Conservation (phyloP, 2,113 vertebrate species). For the Sciurus niger region DNA sequence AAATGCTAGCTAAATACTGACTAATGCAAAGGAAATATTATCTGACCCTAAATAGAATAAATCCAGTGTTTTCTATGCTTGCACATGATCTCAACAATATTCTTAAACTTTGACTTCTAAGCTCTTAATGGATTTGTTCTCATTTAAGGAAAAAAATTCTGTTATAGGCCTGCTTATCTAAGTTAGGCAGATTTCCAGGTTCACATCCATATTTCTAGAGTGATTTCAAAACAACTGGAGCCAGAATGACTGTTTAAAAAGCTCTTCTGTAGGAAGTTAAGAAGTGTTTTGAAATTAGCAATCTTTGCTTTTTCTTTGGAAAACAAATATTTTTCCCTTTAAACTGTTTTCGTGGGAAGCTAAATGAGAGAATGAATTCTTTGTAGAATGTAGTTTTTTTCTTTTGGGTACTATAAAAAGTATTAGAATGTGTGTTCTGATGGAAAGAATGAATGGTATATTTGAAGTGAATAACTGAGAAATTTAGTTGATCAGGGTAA, state of each 20-base stretch:
- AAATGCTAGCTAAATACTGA: neutral
- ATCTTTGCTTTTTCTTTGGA: neutral
- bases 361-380: neutral
- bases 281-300: neutral
- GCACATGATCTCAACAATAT: neutral
- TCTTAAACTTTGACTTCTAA: neutral
- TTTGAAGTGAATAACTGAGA: neutral
- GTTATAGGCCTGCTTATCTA: neutral
- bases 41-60: neutral
- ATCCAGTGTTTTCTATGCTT: neutral
- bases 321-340: neutral
- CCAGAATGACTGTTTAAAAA: neutral
- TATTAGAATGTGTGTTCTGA: neutral
- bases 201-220: neutral
- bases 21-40: neutral
- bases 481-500: neutral
- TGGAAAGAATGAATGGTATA: neutral
- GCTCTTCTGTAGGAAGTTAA: neutral
- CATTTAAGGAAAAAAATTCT: neutral
- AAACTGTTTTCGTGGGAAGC: neutral
- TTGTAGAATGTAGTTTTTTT: neutral
- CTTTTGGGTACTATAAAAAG: neutral
- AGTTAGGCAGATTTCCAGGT: neutral
- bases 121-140: neutral
- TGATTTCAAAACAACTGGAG: neutral